phyloP scores from a whole-genome alignment of 2,888 invertebrate genomes.

The Dicyrtoma fusca region DNA sequence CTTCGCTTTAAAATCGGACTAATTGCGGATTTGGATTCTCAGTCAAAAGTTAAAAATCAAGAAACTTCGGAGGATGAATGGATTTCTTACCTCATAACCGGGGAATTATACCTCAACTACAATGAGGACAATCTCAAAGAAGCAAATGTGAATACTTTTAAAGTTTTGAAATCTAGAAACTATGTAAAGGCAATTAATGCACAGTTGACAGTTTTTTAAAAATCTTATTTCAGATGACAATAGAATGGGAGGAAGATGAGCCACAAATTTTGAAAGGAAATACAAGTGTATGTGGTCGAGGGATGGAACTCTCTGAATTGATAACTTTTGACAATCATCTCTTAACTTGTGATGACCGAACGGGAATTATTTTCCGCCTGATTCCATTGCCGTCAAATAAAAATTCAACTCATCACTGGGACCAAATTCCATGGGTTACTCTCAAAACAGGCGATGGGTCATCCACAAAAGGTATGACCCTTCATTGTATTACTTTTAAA shows the following conservation, averaged over 20 bases:
- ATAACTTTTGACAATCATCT: slow-evolving; percentile 89
- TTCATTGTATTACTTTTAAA: not conserved
- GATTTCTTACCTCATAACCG: slow-evolving; percentile 50
- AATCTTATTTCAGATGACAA: slow-evolving; percentile 21
- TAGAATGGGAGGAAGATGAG: slow-evolving; percentile 28
- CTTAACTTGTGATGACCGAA: slow-evolving; percentile 90
- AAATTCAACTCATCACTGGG: slow-evolving; percentile 23
- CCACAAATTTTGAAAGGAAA: slow-evolving; percentile 67
- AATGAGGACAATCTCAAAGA: slow-evolving; percentile 40
- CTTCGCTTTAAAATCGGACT: slow-evolving; percentile 82
- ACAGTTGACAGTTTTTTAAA: not conserved
- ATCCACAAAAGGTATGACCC: slow-evolving; percentile 64
- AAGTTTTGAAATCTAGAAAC: too few relatives aligned
- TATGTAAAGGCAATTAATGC: not conserved
- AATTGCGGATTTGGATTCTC: slow-evolving; percentile 88
- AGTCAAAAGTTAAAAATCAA: not conserved
- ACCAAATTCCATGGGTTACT: slow-evolving; percentile 65
- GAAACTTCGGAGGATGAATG: slow-evolving; percentile 63
- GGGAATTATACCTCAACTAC: slow-evolving; percentile 43
- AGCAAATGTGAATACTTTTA: slow-evolving; percentile 24
- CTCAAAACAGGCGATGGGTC: slow-evolving; percentile 89
- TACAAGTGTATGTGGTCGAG: slow-evolving; percentile 80
- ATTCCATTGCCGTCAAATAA: slow-evolving; percentile 65
- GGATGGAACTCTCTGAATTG: slow-evolving; percentile 96
- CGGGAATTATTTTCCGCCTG: slow-evolving; percentile 75